Percentiles rank a stretch among this genome's conserved stretches.
phyloP scores from a whole-genome alignment of 2,888 invertebrate genomes.

The Matsumyia berberina region DNA sequence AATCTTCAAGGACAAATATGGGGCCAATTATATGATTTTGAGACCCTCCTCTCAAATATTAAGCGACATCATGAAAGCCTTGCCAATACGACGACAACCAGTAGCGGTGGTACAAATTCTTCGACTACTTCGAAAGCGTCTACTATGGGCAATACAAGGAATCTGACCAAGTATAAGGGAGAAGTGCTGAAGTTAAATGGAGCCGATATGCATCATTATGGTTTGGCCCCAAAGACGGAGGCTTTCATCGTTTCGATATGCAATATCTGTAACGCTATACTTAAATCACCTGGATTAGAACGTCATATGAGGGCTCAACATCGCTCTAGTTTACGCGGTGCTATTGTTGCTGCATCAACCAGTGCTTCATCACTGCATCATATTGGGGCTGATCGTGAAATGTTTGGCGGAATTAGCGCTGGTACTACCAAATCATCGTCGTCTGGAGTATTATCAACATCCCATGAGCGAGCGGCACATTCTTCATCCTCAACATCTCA shows the following conservation, averaged over 20 bases:
- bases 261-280: constrained; percentile 90
- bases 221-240: constrained; percentile 91
- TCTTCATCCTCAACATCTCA: constrained; percentile 17
- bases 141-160: constrained; percentile 46
- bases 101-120: constrained; percentile 60
- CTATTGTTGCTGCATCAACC: constrained; percentile 15
- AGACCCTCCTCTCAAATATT: constrained; percentile 78
- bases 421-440: constrained; percentile 25
- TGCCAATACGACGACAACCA: constrained; percentile 21
- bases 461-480: constrained; percentile 23
- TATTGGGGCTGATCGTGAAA: constrained; percentile 32
- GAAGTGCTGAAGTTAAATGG: constrained; percentile 86
- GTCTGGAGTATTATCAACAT: background rate
- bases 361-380: constrained; percentile 7
- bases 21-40: constrained; percentile 81
- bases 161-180: constrained; percentile 75
- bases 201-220: constrained; percentile 90
- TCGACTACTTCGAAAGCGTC: constrained; percentile 31
- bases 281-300: constrained; percentile 91
- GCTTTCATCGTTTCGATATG: constrained; percentile 91
- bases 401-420: background rate
- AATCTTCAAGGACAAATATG: constrained; percentile 81
- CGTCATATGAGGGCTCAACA: constrained; percentile 89
- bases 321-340: constrained; percentile 79
- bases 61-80: constrained; percentile 56